Evolutionary conservation across 2,113 vertebrate species (phyloP).

Genomic region (Oryzias melastigma): DNA sequence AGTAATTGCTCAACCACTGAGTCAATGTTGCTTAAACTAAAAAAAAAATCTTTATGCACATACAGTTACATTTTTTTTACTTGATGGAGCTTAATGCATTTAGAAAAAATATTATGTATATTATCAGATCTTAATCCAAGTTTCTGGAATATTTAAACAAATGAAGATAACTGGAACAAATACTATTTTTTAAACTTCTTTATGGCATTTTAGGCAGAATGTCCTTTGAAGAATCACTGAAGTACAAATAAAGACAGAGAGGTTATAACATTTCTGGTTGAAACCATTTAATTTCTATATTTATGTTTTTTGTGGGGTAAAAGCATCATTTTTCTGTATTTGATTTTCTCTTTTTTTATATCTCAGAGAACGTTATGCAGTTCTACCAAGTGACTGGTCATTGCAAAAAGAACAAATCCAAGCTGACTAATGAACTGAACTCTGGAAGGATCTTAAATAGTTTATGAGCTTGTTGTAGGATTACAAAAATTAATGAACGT

Average conservation of each 20-base stretch:
- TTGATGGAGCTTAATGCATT: constrained; percentile 40
- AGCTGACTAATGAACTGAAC: constrained; percentile 56
- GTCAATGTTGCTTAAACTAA: constrained; percentile 31
- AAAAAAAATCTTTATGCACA: constrained; percentile 25
- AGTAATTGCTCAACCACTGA: constrained; percentile 22
- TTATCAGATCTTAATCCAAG: constrained; percentile 37
- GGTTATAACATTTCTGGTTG: neutral
- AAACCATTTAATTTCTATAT: too few relatives aligned
- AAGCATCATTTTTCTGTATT: constrained; percentile 51
- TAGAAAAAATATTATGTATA: constrained; percentile 36
- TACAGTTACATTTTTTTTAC: constrained; percentile 13
- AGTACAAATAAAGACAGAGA: neutral
- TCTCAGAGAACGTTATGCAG: constrained; percentile 61
- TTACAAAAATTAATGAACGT: constrained; percentile 54
- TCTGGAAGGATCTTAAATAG: constrained; percentile 54
- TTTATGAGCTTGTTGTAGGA: constrained; percentile 75
- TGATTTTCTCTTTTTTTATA: constrained; percentile 65
- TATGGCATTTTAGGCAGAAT: constrained; percentile 46
- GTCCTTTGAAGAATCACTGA: constrained; percentile 31
- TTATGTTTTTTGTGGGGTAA: constrained; percentile 6
- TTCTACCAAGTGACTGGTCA: constrained; percentile 59
- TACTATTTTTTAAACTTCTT: constrained; percentile 9
- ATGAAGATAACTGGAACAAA: constrained; percentile 35
- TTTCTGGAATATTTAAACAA: constrained; percentile 25
- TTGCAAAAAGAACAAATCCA: constrained; percentile 62